These are phyloP conservation scores for Myanophis thanlyinensis DNA, from an alignment of 2,113 vertebrate species.

Conservation along the genomic window DNA sequence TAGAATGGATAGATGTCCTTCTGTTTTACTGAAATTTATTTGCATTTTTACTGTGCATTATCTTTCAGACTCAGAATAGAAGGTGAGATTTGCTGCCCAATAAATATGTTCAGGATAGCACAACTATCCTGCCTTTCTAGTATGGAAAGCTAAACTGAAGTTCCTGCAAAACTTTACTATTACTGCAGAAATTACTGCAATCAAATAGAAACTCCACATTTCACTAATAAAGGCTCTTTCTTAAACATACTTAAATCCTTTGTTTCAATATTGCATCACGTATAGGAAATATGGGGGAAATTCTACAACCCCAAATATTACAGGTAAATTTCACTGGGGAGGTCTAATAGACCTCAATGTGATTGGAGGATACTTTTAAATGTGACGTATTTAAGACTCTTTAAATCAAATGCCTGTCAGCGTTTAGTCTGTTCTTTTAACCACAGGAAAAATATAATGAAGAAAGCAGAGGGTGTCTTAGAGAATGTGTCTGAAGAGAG, in stretches of 20 bases:
- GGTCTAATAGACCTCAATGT: background rate
- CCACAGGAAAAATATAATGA: conserved; percentile 3
- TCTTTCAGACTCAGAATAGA: background rate
- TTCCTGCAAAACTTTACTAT: background rate
- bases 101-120: background rate
- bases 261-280: background rate
- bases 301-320: background rate
- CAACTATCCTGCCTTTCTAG: background rate
- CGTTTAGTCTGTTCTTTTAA: conserved; percentile 9
- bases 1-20: background rate
- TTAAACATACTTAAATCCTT: background rate
- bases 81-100: background rate
- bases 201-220: background rate
- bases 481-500: conserved; percentile 7
- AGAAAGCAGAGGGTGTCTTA: conserved; percentile 20
- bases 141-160: background rate
- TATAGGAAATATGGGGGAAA: background rate
- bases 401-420: conserved; percentile 8
- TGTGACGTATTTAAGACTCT: conserved; percentile 7
- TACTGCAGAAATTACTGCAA: background rate
- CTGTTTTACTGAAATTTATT: background rate
- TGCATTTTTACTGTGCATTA: background rate
- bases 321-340: background rate
- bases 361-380: conserved; percentile 11
- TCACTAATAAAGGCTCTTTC: background rate